phyloP scores from a whole-genome alignment of 2,113 vertebrate genomes.

The Lepisosteus oculatus region DNA sequence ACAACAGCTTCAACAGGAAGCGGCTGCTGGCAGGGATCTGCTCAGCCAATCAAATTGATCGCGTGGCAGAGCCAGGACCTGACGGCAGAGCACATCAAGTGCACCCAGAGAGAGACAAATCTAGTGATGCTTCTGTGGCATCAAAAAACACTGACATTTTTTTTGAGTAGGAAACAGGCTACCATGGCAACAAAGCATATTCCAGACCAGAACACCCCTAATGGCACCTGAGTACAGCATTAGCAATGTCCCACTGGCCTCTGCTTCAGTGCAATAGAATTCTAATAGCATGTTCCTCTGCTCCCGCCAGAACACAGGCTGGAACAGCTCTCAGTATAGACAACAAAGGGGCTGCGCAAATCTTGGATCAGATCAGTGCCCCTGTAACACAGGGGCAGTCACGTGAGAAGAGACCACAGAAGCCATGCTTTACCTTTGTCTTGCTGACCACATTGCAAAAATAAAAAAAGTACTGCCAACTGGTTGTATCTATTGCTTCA shows the following conservation, averaged over 20 bases:
- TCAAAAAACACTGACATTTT: conserved; percentile 10
- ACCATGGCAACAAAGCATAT: conserved; percentile 25
- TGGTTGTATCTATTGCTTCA: background rate
- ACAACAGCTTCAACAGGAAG: conserved; percentile 22
- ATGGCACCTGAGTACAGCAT: conserved; percentile 18
- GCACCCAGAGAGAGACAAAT: conserved; percentile 15
- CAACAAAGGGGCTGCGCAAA: no score
- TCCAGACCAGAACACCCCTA: background rate
- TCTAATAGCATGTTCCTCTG: background rate
- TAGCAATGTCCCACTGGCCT: conserved; percentile 1
- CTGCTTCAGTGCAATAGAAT: background rate
- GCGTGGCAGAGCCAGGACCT: conserved; percentile 14
- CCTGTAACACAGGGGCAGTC: background rate
- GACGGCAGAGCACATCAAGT: conserved; percentile 12
- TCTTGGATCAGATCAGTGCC: background rate
- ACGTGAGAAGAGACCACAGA: background rate
- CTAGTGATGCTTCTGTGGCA: conserved; percentile 12
- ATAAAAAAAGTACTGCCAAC: background rate
- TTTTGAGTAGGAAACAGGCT: conserved; percentile 16
- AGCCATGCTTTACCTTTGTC: background rate
- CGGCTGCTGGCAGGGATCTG: conserved; percentile 16
- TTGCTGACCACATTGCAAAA: conserved; percentile 1
- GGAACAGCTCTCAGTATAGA: no score
- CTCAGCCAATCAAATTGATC: conserved; percentile 23
- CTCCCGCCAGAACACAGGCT: background rate